phyloP scores from a whole-genome alignment of 2,888 invertebrate genomes.

The Eupithecia centaureata region DNA sequence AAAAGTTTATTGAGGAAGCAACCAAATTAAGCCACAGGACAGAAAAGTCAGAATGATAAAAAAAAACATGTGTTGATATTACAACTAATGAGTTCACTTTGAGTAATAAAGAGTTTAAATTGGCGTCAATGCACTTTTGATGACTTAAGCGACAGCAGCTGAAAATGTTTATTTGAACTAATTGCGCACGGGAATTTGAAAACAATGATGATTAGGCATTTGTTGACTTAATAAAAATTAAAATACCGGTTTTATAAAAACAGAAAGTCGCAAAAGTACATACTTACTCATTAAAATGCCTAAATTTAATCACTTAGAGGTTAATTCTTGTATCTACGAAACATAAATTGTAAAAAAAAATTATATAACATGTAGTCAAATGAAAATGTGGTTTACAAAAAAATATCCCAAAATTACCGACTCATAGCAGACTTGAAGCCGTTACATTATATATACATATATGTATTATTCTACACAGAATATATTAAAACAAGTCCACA shows the following conservation, averaged over 20 bases:
- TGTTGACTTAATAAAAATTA: background rate
- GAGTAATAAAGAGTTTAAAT: background rate
- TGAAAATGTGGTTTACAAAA: no score
- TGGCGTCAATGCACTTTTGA: constrained; percentile 23
- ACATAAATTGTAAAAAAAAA: background rate
- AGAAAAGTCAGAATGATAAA: constrained; percentile 22
- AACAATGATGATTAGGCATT: background rate
- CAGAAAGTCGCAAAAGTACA: background rate
- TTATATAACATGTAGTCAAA: no score
- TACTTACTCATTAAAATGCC: background rate
- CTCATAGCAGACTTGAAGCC: no score
- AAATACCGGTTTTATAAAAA: background rate
- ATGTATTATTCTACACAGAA: no score
- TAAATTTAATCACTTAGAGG: background rate
- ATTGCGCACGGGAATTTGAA: background rate
- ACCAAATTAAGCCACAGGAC: constrained; percentile 61
- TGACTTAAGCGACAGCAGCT: constrained; percentile 4
- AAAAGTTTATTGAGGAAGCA: constrained; percentile 79
- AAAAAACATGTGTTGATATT: constrained; percentile 27
- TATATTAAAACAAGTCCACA: background rate
- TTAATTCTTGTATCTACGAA: background rate
- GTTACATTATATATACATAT: no score
- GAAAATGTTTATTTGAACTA: constrained; percentile 1
- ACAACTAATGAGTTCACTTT: constrained; percentile 14
- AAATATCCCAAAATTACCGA: no score